phyloP scores from a whole-genome alignment of 2,888 invertebrate species.

The Malacosoma neustria region DNA sequence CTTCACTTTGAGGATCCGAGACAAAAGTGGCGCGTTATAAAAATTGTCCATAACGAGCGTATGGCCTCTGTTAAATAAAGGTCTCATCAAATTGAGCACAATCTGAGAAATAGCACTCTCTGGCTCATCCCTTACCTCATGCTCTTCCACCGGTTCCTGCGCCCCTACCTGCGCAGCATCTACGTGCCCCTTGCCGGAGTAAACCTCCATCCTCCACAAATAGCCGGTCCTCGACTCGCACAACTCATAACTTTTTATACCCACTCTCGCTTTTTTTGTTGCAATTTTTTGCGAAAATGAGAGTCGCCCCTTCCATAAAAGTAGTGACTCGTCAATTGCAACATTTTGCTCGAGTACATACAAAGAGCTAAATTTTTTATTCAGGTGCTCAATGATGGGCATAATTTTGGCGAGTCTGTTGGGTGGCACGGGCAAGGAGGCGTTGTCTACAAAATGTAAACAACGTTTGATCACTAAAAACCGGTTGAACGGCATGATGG shows the following conservation, averaged over 20 bases:
- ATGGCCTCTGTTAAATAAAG: constrained; percentile 16
- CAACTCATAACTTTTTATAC: constrained; percentile 6
- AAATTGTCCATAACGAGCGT: constrained; percentile 20
- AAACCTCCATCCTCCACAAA: constrained; percentile 16
- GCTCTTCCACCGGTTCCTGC: not conserved
- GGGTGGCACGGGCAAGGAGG: not conserved
- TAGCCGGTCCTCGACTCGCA: constrained; percentile 10
- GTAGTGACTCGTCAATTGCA: constrained; percentile 5
- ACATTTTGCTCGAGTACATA: not conserved
- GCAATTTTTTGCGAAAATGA: constrained; percentile 2
- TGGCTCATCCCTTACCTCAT: constrained; percentile 4
- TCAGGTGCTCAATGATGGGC: not conserved
- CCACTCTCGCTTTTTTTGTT: constrained; percentile 2
- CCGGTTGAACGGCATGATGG: not conserved
- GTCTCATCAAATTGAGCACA: constrained; percentile 11
- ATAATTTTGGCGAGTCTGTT: not conserved
- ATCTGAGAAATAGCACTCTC: constrained; percentile 7
- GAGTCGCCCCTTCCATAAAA: constrained; percentile 5
- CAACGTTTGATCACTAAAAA: not conserved
- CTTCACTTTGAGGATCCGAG: constrained; percentile 16
- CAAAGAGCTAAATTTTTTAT: not conserved
- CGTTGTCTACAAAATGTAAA: not conserved
- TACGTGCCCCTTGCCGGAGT: too few species aligned
- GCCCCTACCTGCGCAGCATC: not conserved
- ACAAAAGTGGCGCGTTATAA: constrained; percentile 19